Percentiles rank a stretch among this genome's conserved stretches.
phyloP scores from a whole-genome alignment of 2,797 vertebrate species.

The Mastacembelus armatus region DNA sequence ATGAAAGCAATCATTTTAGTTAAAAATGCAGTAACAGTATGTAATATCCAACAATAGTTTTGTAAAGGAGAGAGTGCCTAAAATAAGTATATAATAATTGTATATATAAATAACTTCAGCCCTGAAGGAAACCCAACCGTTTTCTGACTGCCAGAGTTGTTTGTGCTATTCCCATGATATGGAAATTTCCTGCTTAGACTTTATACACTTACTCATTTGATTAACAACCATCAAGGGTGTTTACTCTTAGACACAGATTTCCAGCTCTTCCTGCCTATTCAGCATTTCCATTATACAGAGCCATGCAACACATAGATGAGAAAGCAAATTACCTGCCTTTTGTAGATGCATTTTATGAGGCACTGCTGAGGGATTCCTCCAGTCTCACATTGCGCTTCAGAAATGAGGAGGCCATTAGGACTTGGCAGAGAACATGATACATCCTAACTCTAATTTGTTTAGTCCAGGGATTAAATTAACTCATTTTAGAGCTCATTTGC shows the following conservation, averaged over 20 bases:
- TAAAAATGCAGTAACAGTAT: neutral
- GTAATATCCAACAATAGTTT: neutral
- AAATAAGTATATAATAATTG: too few species aligned
- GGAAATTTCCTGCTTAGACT: constrained; percentile 7
- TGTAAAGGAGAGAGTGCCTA: neutral
- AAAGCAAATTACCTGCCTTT: constrained; percentile 52
- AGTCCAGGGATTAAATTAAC: constrained; percentile 80
- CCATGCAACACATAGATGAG: constrained; percentile 63
- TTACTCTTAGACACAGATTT: constrained; percentile 17
- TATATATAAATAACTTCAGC: too few species aligned
- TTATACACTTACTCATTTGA: constrained; percentile 9
- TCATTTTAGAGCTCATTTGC: constrained; percentile 77
- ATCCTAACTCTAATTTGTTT: constrained; percentile 77
- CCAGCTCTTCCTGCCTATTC: constrained; percentile 32
- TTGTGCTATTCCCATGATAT: neutral
- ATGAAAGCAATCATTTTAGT: neutral
- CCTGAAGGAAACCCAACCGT: neutral
- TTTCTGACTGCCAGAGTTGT: neutral
- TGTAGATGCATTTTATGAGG: constrained; percentile 51
- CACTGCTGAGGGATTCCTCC: constrained; percentile 62
- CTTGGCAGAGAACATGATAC: constrained; percentile 74
- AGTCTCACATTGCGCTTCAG: constrained; percentile 66
- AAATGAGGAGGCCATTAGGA: constrained; percentile 77
- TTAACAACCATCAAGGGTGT: constrained; percentile 13
- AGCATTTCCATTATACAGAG: constrained; percentile 48